Evolutionary conservation across 2,113 vertebrate species (phyloP), one percentile per base, ranked within the genome.

Genomic region (Cavia aperea): DNA sequence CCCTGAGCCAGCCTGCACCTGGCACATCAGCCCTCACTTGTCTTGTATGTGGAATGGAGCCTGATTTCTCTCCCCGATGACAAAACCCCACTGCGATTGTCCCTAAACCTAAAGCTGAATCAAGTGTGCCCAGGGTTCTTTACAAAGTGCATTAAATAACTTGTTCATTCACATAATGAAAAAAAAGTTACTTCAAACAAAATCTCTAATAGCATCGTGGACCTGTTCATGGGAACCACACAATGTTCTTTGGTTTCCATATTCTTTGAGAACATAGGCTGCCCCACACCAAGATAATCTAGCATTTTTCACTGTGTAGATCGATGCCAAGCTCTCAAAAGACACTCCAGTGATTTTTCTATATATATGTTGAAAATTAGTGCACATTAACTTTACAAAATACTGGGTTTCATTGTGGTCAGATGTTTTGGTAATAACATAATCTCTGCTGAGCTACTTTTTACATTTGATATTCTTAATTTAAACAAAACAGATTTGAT

Each of bases 371-470:
- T 49, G 24, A 31, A 77, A 77, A 16, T 49, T 16, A 49, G 43
- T 77, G 73, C 73, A 31, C 7, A 16, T 7, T 49, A 49, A 46
- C 73, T 75, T 75, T 49, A 75, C 43, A 75, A 46, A 75, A 75
- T 26, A 46, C 9, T 49, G 24, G 73, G 43, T 29, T 75, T 75
- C 24, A 49, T 46, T 49, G 43, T 75, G 7, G 43, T 77, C 73
- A 72, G n/a, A 39, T 72, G 70, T 73, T 73, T 51, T 78, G 15
- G 29, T 51, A 51, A 75, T 26, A 90, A 0, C 54, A 26, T 31
- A 46, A 49, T 81, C 14, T 78, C 60, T 91, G 89, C 70, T 46
- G 31, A 94, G 93, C 33, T 29, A 72, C 86, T 49, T 90, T 94
- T 86, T 85, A 91, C 11, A 90, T 66, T 33, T 92, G 39, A 91